Conservation (phyloP, 2,113 vertebrate species). For the human region GRCh38 chr7:51619501-51620000, state of each 20-base stretch:
- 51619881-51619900: neutral
- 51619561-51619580: neutral
- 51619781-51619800: neutral
- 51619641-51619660: neutral
- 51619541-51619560: neutral
- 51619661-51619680: neutral
- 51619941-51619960: neutral
- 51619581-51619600: neutral
- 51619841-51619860: neutral
- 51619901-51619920: neutral
- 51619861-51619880: neutral
- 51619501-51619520: neutral
- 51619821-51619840: neutral
- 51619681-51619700: neutral
- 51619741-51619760: neutral
- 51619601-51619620: neutral
- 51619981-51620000: neutral
- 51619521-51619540: neutral
- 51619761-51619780: neutral
- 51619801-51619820: neutral
- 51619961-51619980: too few species aligned
- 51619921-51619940: neutral
- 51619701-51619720: neutral
- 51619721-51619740: neutral
- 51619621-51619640: neutral